A percentile compares a stretch with the other conserved stretches of the same genome.
These are phyloP conservation scores for Melanostigma gelatinosum DNA, from an alignment of 2,113 vertebrate genomes.

Conservation along the genomic window DNA sequence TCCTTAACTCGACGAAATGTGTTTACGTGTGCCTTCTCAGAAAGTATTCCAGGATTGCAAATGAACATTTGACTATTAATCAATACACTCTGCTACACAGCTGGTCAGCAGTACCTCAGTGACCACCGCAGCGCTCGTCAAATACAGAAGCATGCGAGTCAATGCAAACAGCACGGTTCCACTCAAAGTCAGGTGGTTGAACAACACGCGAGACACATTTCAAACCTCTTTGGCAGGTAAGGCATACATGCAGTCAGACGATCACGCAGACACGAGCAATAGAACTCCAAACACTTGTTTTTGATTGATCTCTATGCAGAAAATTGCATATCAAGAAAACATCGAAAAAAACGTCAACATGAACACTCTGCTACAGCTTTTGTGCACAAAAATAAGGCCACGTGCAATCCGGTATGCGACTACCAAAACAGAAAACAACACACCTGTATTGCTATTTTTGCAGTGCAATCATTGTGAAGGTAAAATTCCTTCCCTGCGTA, in stretches of 20 bases:
- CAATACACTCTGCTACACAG: not conserved
- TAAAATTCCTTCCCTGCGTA: constrained; percentile 3
- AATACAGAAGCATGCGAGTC: constrained; percentile 1
- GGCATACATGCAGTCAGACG: constrained; percentile 13
- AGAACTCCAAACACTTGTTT: not conserved
- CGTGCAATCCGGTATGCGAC: constrained; percentile 37
- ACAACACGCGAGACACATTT: constrained; percentile 1
- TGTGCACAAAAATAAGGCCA: constrained; percentile 64
- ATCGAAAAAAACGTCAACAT: constrained; percentile 17
- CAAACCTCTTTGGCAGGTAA: constrained; percentile 38
- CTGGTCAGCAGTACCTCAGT: constrained; percentile 13
- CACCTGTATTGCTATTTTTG: constrained; percentile 39
- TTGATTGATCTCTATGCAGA: constrained; percentile 19
- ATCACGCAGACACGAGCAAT: constrained; percentile 17
- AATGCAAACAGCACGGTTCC: not conserved
- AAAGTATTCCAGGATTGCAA: constrained; percentile 21
- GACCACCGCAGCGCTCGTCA: not conserved
- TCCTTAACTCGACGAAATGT: constrained; percentile 14
- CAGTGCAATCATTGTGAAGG: constrained; percentile 39
- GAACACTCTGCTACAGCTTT: constrained; percentile 48
- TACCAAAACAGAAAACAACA: constrained; percentile 17
- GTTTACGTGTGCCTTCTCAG: constrained; percentile 20
- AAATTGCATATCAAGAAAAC: constrained; percentile 33
- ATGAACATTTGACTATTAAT: constrained; percentile 3
- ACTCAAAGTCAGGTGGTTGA: constrained; percentile 1